Conservation (phyloP, 2,797 vertebrate species). For the Cossypha dichroa region DNA sequence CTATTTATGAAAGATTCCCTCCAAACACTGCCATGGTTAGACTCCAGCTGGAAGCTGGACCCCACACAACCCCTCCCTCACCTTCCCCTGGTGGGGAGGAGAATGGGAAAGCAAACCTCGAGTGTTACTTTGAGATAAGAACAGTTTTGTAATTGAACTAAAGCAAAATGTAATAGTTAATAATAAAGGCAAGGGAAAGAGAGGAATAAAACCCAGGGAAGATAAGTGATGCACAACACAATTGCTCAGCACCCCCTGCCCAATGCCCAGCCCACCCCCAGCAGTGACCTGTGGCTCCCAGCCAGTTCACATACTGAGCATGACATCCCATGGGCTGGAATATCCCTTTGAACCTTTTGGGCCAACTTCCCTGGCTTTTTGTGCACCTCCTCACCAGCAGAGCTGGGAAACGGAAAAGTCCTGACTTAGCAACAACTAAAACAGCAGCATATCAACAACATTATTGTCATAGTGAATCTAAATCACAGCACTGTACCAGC, state of each 20-base stretch:
- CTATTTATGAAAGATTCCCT: not conserved
- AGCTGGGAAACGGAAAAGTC: not conserved
- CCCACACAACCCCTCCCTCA: not conserved
- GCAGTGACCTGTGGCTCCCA: not conserved
- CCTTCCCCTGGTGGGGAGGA: not conserved
- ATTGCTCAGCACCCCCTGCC: not conserved
- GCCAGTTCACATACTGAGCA: not conserved
- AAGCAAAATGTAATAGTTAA: not conserved
- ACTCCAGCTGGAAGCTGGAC: not conserved
- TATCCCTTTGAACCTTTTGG: not conserved
- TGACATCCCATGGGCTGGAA: not conserved
- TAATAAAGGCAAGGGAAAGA: not conserved
- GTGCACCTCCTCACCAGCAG: not conserved
- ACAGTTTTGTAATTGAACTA: not conserved
- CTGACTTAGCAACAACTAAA: not conserved
- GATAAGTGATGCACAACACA: not conserved
- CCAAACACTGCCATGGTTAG: not conserved
- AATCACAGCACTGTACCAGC: not conserved
- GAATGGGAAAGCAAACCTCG: accelerated
- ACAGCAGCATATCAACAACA: not conserved
- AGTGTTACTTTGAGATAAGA: not conserved
- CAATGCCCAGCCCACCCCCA: not conserved
- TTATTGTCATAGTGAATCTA: not conserved
- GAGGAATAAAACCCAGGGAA: not conserved
- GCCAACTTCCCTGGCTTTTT: not conserved